Evolutionary conservation across 2,888 invertebrate species (phyloP), one percentile per base, ranked within the genome.

Genomic region (Drosophila histrio): DNA sequence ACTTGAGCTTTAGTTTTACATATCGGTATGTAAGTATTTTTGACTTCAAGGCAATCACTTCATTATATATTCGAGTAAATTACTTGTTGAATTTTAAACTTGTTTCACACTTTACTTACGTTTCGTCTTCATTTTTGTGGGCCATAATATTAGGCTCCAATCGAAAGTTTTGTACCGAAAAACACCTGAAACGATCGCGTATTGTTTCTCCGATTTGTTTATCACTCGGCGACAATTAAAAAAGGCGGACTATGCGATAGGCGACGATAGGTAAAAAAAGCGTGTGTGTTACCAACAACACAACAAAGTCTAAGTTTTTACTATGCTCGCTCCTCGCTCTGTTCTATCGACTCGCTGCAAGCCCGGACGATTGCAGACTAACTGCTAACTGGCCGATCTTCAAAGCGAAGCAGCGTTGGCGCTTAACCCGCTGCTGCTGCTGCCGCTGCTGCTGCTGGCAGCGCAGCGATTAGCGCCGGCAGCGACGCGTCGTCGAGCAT

Each of bases 301-400:
- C 36, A 19, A 28, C 6, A 19, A 52, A 38, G 26, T 26, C 19
- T 52, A 46, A 19, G 1, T 52, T 11, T 19, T 28, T 28, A 36
- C 17, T 13, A 5, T 24, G 34, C 17, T 22, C 15, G 4, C 36
- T 19, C 8, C 36, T 19, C 38, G 8, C 26, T 53, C 53, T 7
- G 65, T 59, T 64, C 60, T 67, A 61, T 49, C 82, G 76, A 82
- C 82, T 78, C 69, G 69, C 62, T 72, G 72, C 67, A 75, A 89
- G 84, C 75, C 85, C 78, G 73, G 72, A 72, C 82, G 77, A 89
- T 73, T 79, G 77, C 82, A 81, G 87, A 90, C 90, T 90, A 84
- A 82, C 63, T 72, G 71, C 71, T 76, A 71, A 73, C 84, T 77
- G 69, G 74, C 65, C 84, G 88, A 88, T 88, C 81, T 84, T 84